These are phyloP conservation scores for Thumatha senex DNA, from an alignment of 2,888 invertebrate genomes.

Conservation along the genomic window DNA sequence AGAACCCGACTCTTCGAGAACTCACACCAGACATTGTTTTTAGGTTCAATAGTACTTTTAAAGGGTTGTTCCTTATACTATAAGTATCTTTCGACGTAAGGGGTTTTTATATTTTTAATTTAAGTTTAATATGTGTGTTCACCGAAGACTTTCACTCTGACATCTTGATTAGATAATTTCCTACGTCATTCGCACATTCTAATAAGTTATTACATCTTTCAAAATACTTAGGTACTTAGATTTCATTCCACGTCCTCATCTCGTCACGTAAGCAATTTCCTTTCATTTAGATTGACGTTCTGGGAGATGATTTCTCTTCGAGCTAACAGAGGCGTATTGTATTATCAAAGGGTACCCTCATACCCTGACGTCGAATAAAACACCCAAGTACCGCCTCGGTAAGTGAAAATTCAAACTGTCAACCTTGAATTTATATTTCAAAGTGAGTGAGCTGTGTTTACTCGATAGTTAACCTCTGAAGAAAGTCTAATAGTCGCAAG, in stretches of 20 bases:
- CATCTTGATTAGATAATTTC: too few species aligned
- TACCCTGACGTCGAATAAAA: background rate
- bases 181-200: too few species aligned
- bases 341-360: background rate
- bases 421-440: background rate
- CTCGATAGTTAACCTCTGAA: too few species aligned
- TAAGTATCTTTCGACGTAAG: too few species aligned
- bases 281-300: constrained; percentile 2
- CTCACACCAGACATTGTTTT: too few species aligned
- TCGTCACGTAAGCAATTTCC: constrained; percentile 5
- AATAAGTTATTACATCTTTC: background rate
- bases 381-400: background rate
- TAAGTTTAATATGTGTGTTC: too few species aligned
- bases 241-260: constrained; percentile 5
- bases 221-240: background rate
- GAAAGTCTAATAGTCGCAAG: too few species aligned
- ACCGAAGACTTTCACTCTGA: background rate
- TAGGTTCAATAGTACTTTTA: too few species aligned
- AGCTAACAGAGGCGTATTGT: background rate
- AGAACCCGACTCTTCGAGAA: too few species aligned
- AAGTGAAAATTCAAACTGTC: background rate
- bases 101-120: too few species aligned
- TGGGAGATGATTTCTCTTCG: background rate
- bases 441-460: too few species aligned
- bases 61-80: too few species aligned